Evolutionary conservation across 2,113 vertebrate species (phyloP), one percentile per base, ranked within the genome.

Genomic region (Thomomys bottae): DNA sequence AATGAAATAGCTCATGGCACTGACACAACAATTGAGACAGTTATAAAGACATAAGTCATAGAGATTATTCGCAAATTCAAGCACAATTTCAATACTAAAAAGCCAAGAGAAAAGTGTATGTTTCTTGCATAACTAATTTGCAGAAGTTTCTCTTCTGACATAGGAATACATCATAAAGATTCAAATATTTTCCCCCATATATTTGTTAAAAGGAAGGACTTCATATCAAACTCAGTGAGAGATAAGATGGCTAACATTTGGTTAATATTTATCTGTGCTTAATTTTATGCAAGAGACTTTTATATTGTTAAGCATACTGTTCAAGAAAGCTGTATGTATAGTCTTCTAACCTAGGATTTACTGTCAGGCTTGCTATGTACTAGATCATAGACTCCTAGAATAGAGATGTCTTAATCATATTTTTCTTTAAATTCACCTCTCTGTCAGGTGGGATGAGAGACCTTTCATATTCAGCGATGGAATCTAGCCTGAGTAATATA

Each of bases 1-100:
- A n/a, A n/a, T 49, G 26, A 59, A 32, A 28, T 20, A 85, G 7
- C 6, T 82, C 57, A 34, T 64, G 63, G 61, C 23, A 68, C 30
- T 87, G 88, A 79, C 64, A 61, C 18, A 75, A 77, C 23, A 87
- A 38, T 75, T 78, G 38, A 79, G 18, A 84, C 3, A n/a, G 54
- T 49, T 81, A 61, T 63, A 86, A 73, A 88, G 38, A 40, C 23
- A 45, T 32, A 54, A 78, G 71, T 57, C 89, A 76, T 68, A 86
- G 40, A 88, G 38, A 21, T 82, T 78, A 68, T 24, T 67, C 49
- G 28, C 32, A 86, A 85, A 91, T 85, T 57, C 30, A 68, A 78
- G 34, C 21, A 61, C 42, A 45, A n/a, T n/a, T 42, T 63, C 85
- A 54, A 12, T 83, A 57, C 2, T 64, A n/a, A 64, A 64, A 91